Conservation (phyloP, 2,888 invertebrate species). For the Heteropelma amictum region DNA sequence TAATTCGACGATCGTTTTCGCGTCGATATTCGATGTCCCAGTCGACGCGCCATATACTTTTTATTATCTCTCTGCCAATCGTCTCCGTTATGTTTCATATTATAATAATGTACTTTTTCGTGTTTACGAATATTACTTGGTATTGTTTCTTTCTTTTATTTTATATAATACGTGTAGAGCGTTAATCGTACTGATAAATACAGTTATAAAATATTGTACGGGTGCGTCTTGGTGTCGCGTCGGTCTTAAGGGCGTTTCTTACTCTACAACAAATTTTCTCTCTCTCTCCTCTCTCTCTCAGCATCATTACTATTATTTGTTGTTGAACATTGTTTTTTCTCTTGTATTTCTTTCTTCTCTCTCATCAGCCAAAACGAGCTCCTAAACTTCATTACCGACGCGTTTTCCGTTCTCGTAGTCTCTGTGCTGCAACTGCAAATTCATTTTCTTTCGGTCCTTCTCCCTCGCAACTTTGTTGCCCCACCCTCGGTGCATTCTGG, state of each 20-base stretch:
- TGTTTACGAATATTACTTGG: slow-evolving; percentile 71
- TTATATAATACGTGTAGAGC: slow-evolving; percentile 72
- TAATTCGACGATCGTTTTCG: too few relatives aligned
- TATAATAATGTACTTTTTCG: slow-evolving; percentile 24
- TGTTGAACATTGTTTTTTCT: background rate
- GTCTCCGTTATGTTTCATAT: too few relatives aligned
- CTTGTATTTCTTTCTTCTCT: slow-evolving; percentile 17
- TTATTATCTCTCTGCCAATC: too few relatives aligned
- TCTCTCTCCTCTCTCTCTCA: slow-evolving; percentile 1
- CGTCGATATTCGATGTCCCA: too few relatives aligned
- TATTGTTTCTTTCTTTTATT: slow-evolving; percentile 70
- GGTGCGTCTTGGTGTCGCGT: slow-evolving; percentile 67
- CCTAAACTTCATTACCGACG: slow-evolving; percentile 39
- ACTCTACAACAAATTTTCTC: slow-evolving; percentile 23
- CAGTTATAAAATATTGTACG: slow-evolving; percentile 76
- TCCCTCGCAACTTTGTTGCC: slow-evolving; percentile 34
- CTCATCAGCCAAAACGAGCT: slow-evolving; percentile 24
- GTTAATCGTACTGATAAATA: slow-evolving; percentile 74
- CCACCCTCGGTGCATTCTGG: slow-evolving; percentile 30
- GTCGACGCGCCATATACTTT: too few relatives aligned
- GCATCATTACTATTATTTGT: too few relatives aligned
- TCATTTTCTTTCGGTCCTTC: slow-evolving; percentile 54
- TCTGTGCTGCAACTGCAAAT: slow-evolving; percentile 76
- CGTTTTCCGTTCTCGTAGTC: slow-evolving; percentile 56
- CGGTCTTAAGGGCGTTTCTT: slow-evolving; percentile 56